phyloP scores from a whole-genome alignment of 2,888 invertebrate species.

The Alsophila aescularia region DNA sequence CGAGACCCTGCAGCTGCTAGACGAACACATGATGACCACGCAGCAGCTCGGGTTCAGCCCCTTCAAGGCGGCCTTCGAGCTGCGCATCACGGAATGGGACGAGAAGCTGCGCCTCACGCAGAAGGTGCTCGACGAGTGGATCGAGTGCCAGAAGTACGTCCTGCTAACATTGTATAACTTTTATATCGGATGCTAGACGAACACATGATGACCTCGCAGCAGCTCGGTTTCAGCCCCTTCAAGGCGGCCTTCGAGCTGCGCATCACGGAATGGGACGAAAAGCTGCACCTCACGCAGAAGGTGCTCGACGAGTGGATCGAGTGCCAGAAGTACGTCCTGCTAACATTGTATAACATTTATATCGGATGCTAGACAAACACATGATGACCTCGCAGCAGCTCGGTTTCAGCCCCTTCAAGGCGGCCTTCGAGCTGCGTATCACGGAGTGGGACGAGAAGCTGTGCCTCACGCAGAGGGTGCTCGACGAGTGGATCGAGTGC shows the following conservation, averaged over 20 bases:
- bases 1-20: constrained; percentile 88
- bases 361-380: constrained; percentile 91
- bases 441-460: constrained; percentile 90
- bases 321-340: constrained; percentile 87
- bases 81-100: constrained; percentile 90
- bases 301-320: constrained; percentile 88
- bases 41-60: constrained; percentile 92
- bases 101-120: constrained; percentile 86
- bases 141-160: constrained; percentile 88
- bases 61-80: constrained; percentile 90
- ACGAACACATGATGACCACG: constrained; percentile 89
- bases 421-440: constrained; percentile 89
- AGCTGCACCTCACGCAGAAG: constrained; percentile 86
- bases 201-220: constrained; percentile 89
- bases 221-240: constrained; percentile 91
- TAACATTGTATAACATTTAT: too few species aligned
- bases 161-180: too few species aligned
- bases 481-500: constrained; percentile 88
- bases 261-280: constrained; percentile 90
- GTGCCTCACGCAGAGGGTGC: constrained; percentile 85
- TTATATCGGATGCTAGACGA: constrained; percentile 91
- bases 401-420: constrained; percentile 91
- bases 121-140: constrained; percentile 87
- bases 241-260: constrained; percentile 90
- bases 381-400: constrained; percentile 89